Base-by-base conservation (phyloP, 2,888 invertebrate genomes). In the Mesochorus sp. region DNA sequence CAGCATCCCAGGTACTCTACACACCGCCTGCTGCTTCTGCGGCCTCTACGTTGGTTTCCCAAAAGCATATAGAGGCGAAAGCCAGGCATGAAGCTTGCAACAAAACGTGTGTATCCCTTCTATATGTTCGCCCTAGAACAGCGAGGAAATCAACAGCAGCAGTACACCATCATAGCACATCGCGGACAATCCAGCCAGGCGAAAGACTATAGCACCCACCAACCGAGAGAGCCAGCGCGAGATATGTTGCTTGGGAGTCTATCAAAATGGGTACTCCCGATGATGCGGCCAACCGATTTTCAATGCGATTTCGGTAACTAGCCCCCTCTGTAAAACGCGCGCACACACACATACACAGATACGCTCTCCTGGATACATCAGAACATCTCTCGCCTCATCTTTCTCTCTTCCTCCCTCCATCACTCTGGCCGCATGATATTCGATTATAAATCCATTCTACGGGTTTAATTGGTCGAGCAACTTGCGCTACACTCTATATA, bases 181-280 rank as follows among this genome's bases (percentile, higher is more conserved):
- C 51, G 61, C 28, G 47, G 49, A 61, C 71, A 61, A 71, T 49
- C 59, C 47, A 59, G 64, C 70, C 64, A 70, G 42, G 55, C 62
- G 37, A 70, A 59, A 42, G 71, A 61, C 53, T 55, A 71, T n/a
- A 66, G 34, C 64, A 64, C 5, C 62, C 59, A 68, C 51, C 74
- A 72, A 76, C 57, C 53, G 51, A 77, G 72, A 68, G 53, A 53
- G 55, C 26, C 66, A 44, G 42, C n/a, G n/a, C 51, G 51, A 64
- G 74, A 71, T 71, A 47, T 67, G 76, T 66, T 77, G 72, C 78
- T 73, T 80, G 83, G 84, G 85, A 87, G 85, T 86, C 83, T 81
- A 80, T 82, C 85, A 87, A 87, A 87, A 87, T 87, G 86, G n/a
- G 86, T 83, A 81, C 83, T 82, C 81, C 84, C 82, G 80, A 80